Evolutionary conservation across 2,113 vertebrate genomes (phyloP), one percentile per base, ranked within the genome.

Genomic region (Pseudorasbora parva): DNA sequence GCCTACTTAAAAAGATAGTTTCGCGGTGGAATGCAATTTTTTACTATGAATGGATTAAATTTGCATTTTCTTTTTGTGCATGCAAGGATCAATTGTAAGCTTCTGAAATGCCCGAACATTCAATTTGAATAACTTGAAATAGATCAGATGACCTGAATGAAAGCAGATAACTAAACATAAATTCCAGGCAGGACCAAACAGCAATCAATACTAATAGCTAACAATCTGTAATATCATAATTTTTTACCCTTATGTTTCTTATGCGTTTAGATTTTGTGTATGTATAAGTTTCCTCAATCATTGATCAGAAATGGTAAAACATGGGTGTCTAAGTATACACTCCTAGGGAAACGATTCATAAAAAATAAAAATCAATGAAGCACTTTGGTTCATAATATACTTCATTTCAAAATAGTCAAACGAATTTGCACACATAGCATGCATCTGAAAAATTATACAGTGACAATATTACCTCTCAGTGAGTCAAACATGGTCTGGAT

Each of bases 21-120:
- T 89, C 77, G 74, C 86, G 88, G 88, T 75, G 84, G 88, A 91
- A 89, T 86, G 86, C n/a, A n/a, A n/a, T n/a, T n/a, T 47, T 87
- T 82, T 8, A 78, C 73, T 73, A 79, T 69, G 59, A 78, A 81
- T 74, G 10, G 49, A 60, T 82, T 25, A 74, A 49, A 68, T 78
- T 76, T 33, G 79, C 47, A 54, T 69, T 56, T 76, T 54, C 8
- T 68, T 77, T 59, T 82, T 78, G 72, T 43, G 60, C 62, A 57
- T 51, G 59, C 49, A 78, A 62, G 7, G 57, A 17, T 51, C 5
- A 12, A 25, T 57, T 47, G 47, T 37, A 69, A 33, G 30, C 12
- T 59, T 17, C 51, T 69, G 72, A n/a, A 25, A 64, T 54, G 15
- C 8, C 64, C 54, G 19, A 5, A 62, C 56, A 15, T 19, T 59